Evolutionary conservation across 2,888 invertebrate species (phyloP), one percentile per base, ranked within the genome.

Genomic region (Petrolisthes cinctipes): DNA sequence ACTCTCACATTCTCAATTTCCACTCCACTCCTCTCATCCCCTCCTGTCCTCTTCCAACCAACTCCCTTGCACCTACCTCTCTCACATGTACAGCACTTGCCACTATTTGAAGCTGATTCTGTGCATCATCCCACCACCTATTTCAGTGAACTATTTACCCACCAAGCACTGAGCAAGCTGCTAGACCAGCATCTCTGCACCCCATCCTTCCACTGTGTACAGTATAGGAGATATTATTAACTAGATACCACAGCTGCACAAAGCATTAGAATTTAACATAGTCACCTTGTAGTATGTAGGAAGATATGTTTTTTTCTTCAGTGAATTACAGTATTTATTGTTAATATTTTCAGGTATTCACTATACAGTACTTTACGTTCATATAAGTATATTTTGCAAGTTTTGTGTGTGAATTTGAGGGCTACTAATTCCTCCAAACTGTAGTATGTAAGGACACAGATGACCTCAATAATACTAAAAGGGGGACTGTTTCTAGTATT

Each of bases 161-260:
- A 11, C 71, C 17, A n/a, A 71, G 71, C 71, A 71, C 71, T n/a
- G n/a, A 71, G 71, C 20, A 11, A 11, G 20, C 17, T 71, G 4
- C 17, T 37, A 37, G 37, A 37, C 37, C 20, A 71, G 71, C 20
- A 6, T 71, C 71, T 71, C 71, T 71, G 71, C 71, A 71, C 71
- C 71, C 6, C 20, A 14, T 71, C 71, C 71, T 6, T n/a, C 61
- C 17, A 61, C 1, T 17, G 61, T 61, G 17, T 61, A 61, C 61
- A 61, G 61, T 61, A 61, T 37, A 37, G 37, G 37, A 37, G 37
- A 37, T 37, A 37, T 61, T 61, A 3, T 17, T 61, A 9, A 61
- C 61, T 37, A 61, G 20, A n/a, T n/a, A 4, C 71, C 20, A 71
- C 71, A 71, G 71, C 71, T 71, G 71, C 71, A 71, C 71, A 71